Evolutionary conservation across 2,888 invertebrate species (phyloP), one percentile per base, ranked within the genome.

Genomic region (Pyralis farinalis): DNA sequence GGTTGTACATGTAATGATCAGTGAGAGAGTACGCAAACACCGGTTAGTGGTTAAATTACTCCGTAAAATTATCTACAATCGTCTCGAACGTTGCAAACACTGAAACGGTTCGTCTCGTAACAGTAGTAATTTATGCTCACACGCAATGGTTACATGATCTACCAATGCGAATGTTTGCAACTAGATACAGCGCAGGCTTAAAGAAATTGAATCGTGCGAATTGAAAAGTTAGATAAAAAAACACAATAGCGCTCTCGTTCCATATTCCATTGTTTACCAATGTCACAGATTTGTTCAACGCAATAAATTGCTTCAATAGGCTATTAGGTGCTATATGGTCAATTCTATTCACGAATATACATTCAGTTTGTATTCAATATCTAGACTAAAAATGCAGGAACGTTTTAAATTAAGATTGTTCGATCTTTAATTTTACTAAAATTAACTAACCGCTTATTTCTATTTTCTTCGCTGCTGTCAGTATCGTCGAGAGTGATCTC

Each of bases 381-480:
- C 21, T 27, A 35, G n/a, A n/a, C n/a, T n/a, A n/a, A n/a, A n/a
- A n/a, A n/a, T n/a, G n/a, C n/a, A n/a, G n/a, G n/a, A n/a, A n/a
- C n/a, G n/a, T n/a, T n/a, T n/a, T n/a, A n/a, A n/a, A n/a, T n/a
- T n/a, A n/a, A n/a, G n/a, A n/a, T n/a, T n/a, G n/a, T n/a, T n/a
- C n/a, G n/a, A n/a, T n/a, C n/a, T n/a, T n/a, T n/a, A n/a, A n/a
- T n/a, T n/a, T n/a, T n/a, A n/a, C n/a, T n/a, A n/a, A n/a, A 16
- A 16, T 16, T 16, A 12, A 12, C 16, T 35, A 47, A 87, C 90
- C 96, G 91, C 79, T 96, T 96, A 80, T 95, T 94, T 67, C 96
- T 92, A 78, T 94, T 94, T 72, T 95, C 94, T 68, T 95, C 93
- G 63, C 92, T 93, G 61, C 81, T 90, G 57, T 94, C 94, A 41